Percentiles rank a stretch among this genome's conserved stretches.
These are phyloP conservation scores for Scaptomyza hsui DNA, from an alignment of 1,140 invertebrate genomes.

Conservation along the genomic window DNA sequence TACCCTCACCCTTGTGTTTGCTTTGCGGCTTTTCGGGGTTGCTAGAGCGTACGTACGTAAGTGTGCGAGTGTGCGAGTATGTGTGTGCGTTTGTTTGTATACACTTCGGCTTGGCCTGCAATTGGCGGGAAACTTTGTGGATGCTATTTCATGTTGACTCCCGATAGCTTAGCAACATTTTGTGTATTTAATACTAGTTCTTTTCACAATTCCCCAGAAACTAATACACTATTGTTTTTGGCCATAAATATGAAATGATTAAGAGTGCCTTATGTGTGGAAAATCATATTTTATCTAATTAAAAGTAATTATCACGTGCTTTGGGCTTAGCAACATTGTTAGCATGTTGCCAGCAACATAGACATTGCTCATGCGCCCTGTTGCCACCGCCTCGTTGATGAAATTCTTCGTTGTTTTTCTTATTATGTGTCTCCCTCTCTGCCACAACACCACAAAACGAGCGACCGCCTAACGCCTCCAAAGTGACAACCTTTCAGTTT, in stretches of 20 bases:
- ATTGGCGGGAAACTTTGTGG: conserved; percentile 82
- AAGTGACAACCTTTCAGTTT: conserved; percentile 82
- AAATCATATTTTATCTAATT: conserved; percentile 6
- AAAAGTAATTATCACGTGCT: not conserved
- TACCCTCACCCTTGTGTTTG: conserved; percentile 58
- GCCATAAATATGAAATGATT: not conserved
- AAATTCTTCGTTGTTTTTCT: conserved; percentile 64
- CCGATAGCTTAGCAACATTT: conserved; percentile 45
- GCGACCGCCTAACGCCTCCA: conserved; percentile 69
- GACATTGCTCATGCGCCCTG: conserved; percentile 75
- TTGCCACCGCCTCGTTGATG: conserved; percentile 51
- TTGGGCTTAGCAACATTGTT: conserved; percentile 46
- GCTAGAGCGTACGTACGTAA: conserved; percentile 44
- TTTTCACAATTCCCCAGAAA: not conserved
- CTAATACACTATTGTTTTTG: not conserved
- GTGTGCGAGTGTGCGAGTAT: conserved; percentile 28
- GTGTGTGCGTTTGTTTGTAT: conserved; percentile 61
- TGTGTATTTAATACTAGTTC: conserved; percentile 1
- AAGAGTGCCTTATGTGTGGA: not conserved
- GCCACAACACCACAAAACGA: conserved; percentile 51
- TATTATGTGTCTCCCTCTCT: conserved; percentile 17
- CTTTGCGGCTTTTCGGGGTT: conserved; percentile 77
- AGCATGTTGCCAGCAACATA: conserved; percentile 49
- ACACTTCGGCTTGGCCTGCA: conserved; percentile 75
- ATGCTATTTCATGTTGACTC: conserved; percentile 57